These are phyloP conservation scores for Zaprionus ghesquierei DNA, from an alignment of 1,140 invertebrate genomes.

Conservation along the genomic window DNA sequence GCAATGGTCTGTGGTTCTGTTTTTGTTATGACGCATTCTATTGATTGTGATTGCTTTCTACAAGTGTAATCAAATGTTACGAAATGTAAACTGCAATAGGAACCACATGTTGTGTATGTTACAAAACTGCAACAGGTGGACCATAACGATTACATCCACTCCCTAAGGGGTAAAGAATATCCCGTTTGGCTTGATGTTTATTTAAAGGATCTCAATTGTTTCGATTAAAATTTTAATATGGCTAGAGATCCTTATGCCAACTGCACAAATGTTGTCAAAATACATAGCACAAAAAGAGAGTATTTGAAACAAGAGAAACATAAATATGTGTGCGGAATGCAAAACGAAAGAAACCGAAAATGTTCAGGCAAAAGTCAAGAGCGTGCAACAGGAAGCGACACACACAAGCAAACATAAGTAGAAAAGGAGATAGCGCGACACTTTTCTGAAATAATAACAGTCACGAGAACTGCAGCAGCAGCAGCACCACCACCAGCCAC, in stretches of 20 bases:
- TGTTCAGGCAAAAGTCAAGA: conserved; percentile 64
- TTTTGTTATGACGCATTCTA: not conserved
- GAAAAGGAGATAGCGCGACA: conserved; percentile 40
- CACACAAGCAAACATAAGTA: conserved; percentile 23
- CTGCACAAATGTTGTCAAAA: conserved; percentile 14
- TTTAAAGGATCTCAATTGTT: not conserved
- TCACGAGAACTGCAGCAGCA: conserved; percentile 48
- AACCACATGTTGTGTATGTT: not conserved
- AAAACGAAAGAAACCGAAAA: conserved; percentile 74
- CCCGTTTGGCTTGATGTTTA: not conserved
- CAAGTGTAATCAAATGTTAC: not conserved
- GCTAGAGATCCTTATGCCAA: not conserved
- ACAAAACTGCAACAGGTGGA: conserved; percentile 6
- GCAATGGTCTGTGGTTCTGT: not conserved
- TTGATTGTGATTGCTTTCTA: not conserved
- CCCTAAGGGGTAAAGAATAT: not conserved
- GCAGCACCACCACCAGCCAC: conserved; percentile 52
- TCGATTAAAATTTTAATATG: not conserved
- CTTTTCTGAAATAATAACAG: conserved; percentile 71
- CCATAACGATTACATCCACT: conserved; percentile 2
- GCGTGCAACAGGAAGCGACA: conserved; percentile 62
- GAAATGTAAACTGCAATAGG: not conserved
- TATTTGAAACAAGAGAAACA: conserved; percentile 4
- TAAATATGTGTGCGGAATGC: conserved; percentile 27
- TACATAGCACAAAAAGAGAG: not conserved